phyloP scores from a whole-genome alignment of 2,888 invertebrate species.

The Strigamia crassipes region DNA sequence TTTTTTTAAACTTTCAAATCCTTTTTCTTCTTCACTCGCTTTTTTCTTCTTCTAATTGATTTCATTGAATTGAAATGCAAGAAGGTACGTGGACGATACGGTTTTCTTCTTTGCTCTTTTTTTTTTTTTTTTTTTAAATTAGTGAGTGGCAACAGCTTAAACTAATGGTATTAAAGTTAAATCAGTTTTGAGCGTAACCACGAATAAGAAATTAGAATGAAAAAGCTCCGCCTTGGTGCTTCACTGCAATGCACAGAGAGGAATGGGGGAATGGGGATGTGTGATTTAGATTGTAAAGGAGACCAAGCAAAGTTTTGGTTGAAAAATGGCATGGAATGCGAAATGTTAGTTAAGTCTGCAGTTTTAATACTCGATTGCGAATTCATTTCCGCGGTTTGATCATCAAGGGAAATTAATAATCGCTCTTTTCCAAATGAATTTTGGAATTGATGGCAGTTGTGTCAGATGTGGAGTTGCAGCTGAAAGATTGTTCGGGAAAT shows the following conservation, averaged over 20 bases:
- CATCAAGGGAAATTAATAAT: slow-evolving; percentile 21
- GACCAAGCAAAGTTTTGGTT: neutral
- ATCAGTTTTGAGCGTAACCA: neutral
- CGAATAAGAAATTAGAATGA: slow-evolving; percentile 4
- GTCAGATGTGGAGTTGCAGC: slow-evolving; percentile 26
- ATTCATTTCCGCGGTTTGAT: slow-evolving; percentile 16
- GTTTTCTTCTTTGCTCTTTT: neutral
- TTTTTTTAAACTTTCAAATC: neutral
- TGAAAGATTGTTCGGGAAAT: slow-evolving; percentile 7
- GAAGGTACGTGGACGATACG: neutral
- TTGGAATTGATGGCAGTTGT: slow-evolving; percentile 38
- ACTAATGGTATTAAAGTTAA: neutral
- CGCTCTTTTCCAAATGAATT: slow-evolving; percentile 39
- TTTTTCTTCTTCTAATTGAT: neutral
- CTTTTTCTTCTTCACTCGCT: neutral
- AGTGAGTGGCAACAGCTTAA: neutral
- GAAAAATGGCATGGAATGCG: slow-evolving; percentile 10
- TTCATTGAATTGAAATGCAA: slow-evolving; percentile 10
- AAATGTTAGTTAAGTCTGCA: slow-evolving; percentile 16
- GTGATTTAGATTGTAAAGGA: neutral
- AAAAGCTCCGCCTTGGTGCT: neutral
- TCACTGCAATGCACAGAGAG: neutral
- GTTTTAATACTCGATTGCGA: slow-evolving; percentile 21
- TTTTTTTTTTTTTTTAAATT: no score
- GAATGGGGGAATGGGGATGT: neutral